Evolutionary conservation across 2,113 vertebrate genomes (phyloP), one percentile per base, ranked within the genome.

Genomic region (Ceyx melanurus): DNA sequence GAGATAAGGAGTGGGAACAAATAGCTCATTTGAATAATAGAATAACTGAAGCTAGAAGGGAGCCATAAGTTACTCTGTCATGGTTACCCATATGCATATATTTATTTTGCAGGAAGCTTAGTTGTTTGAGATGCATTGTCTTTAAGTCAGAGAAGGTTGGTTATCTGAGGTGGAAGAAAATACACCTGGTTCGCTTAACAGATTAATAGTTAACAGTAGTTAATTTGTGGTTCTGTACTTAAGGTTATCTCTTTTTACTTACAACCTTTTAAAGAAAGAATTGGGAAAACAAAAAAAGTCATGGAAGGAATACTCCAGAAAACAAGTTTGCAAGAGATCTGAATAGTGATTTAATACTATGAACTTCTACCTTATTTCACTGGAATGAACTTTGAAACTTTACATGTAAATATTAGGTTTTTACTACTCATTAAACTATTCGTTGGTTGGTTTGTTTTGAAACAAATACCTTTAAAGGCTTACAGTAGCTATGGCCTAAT

Each of bases 311-410:
- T 29, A 62, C 13, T 71, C 8, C 4, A 53, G 53, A 78, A 80
- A 86, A 61, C 16, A 56, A 61, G 23, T 48, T 82, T 54, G 6
- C 18, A 45, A 43, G 46, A 65, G 22, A 3, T 66, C 15, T 26
- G 54, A 79, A 40, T 15, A 65, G 4, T 50, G 5, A 58, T 70
- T 65, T 45, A 60, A 31, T 65, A 16, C 3, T 46, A n/a, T 35
- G 77, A 83, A 54, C 73, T 82, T 77, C 31, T 66, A 57, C 35
- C 10, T 72, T 71, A 40, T 53, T 87, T 91, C 68, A 50, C 3
- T 77, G 4, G 60, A 79, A 51, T 84, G 71, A 85, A 73, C 91
- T 93, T 92, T 60, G 78, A 85, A 73, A 40, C 51, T 62, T 89
- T 76, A 35, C 31, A 12, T 5, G 3, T 93, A 65, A 95, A 82